Percentiles rank a stretch among this genome's conserved stretches.
Evolutionary conservation across 2,113 vertebrate genomes (phyloP).

Genomic region (Lagopus muta): DNA sequence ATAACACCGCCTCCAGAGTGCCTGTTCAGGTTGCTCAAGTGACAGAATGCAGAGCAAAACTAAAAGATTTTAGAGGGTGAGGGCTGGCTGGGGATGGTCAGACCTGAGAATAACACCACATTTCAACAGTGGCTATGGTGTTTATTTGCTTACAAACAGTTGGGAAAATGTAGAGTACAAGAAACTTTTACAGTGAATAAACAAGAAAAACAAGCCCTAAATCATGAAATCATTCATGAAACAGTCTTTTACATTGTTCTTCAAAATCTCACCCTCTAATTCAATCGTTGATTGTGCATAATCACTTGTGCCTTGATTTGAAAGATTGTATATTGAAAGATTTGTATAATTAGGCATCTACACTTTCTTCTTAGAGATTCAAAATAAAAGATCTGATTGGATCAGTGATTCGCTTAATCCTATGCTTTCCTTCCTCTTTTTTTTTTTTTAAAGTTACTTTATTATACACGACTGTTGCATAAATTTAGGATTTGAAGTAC

Average conservation of each 20-base stretch:
- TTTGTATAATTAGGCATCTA: background rate
- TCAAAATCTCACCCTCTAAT: background rate
- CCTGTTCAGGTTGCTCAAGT: background rate
- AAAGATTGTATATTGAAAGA: background rate
- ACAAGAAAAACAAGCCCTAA: background rate
- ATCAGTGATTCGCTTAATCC: background rate
- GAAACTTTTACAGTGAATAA: background rate
- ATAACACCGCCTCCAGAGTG: background rate
- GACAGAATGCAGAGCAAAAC: background rate
- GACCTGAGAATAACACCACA: background rate
- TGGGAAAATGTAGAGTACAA: background rate
- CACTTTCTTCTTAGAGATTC: background rate
- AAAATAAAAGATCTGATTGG: background rate
- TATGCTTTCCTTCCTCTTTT: background rate
- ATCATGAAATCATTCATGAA: background rate
- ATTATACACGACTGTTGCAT: accelerated
- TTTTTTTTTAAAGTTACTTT: background rate
- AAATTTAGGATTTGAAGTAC: background rate
- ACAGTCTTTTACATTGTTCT: background rate
- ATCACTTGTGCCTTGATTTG: background rate
- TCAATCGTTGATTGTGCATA: background rate
- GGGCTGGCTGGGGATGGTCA: background rate
- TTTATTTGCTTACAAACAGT: background rate
- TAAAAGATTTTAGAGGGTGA: background rate
- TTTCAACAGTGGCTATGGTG: background rate